Evolutionary conservation across 2,888 invertebrate genomes (phyloP).

Genomic region (Synergus japonicus): DNA sequence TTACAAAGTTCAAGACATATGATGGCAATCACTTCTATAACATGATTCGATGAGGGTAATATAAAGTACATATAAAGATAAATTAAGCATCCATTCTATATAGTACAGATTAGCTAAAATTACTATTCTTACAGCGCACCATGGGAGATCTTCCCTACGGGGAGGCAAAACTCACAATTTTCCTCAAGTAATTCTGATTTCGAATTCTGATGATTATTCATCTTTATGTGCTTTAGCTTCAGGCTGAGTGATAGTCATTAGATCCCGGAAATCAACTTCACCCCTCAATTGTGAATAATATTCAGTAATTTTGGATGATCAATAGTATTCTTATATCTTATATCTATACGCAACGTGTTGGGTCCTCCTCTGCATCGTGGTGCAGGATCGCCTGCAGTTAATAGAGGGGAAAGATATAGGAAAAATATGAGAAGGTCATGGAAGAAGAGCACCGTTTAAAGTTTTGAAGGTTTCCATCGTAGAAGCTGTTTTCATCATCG

Average conservation of each 20-base stretch:
- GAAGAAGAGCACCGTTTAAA: constrained; percentile 10
- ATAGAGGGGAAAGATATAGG: constrained; percentile 2
- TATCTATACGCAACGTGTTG: background rate
- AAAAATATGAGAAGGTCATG: background rate
- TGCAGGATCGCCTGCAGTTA: background rate
- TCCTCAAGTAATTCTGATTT: background rate
- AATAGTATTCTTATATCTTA: background rate
- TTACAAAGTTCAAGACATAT: background rate
- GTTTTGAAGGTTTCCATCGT: background rate
- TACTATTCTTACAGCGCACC: background rate
- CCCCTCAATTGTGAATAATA: background rate
- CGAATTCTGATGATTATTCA: background rate
- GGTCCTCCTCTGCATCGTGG: background rate
- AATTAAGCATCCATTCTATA: background rate
- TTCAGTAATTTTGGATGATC: background rate
- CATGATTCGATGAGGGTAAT: constrained; percentile 10
- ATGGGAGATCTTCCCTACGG: background rate
- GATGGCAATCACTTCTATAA: background rate
- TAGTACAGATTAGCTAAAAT: background rate
- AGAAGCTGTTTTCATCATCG: background rate
- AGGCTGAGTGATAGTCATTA: background rate
- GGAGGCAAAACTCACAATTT: background rate
- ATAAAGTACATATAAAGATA: background rate
- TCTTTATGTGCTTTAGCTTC: background rate
- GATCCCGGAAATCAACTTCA: background rate